Evolutionary conservation across 2,113 vertebrate species (phyloP), one percentile per base, ranked within the genome.

Genomic region (Chamaetylas fuelleborni): DNA sequence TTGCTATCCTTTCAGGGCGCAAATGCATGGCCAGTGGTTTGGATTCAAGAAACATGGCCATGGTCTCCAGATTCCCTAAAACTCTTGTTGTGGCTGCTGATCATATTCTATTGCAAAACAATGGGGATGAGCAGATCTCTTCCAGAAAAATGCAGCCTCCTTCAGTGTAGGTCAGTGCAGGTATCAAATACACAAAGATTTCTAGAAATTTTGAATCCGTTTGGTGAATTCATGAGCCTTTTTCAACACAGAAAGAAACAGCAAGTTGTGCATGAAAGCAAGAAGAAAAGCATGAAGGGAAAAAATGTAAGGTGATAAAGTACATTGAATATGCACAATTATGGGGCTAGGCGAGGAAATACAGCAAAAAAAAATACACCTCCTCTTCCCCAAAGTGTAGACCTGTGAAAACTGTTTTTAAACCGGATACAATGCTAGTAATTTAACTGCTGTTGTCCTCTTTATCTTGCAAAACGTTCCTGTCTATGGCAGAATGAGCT

Each of bases 401-500:
- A 64, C 24, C 17, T 61, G 43, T 60, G 76, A 91, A 73, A 86
- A 72, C 60, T 74, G 42, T 14, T 78, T 80, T 60, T 76, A 60
- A 83, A 62, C 42, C 5, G 3, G 29, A 66, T 86, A 40, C 33
- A 60, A 3, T 31, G 70, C 57, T 69, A 61, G 22, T 81, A 72
- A 90, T 73, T 47, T 72, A 69, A 62, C 60, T 83, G 38, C 64
- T 88, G 33, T 50, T 82, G 65, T 91, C 45, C 58, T 58, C 57
- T 93, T 83, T 81, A 76, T 88, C 47, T n/a, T 73, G 83, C 9
- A 51, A 83, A 94, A 73, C 0, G 2, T 45, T 80, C 70, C 65
- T 48, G 65, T 65, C 66, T 11, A 12, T 38, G 42, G 79, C 64
- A 94, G 94, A 97, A 92, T 34, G 67, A 88, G 61, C 94, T 93